These are phyloP conservation scores for Thermophis baileyi DNA, from an alignment of 2,113 vertebrate genomes.

Conservation along the genomic window DNA sequence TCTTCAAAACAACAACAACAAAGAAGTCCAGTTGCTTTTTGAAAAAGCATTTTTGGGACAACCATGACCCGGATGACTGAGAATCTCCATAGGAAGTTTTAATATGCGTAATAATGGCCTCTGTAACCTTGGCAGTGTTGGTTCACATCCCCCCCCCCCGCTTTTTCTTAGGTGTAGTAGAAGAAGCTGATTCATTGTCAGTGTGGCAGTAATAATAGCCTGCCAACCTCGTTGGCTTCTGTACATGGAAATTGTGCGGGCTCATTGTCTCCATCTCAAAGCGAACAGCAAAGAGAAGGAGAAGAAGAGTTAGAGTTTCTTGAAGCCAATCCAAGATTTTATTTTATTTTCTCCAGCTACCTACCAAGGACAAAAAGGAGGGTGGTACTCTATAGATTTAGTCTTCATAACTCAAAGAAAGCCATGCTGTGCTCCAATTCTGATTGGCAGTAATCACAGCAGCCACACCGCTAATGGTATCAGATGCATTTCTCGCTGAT, in stretches of 20 bases:
- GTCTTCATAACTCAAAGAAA: conserved; percentile 50
- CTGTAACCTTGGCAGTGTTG: background rate
- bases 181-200: background rate
- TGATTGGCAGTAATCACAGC: conserved; percentile 41
- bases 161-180: background rate
- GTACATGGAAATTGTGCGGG: background rate
- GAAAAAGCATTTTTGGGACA: background rate
- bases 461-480: conserved; percentile 24
- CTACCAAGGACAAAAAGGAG: conserved; percentile 23
- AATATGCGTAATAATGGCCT: background rate
- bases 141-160: background rate
- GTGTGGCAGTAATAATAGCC: background rate
- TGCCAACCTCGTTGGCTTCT: background rate
- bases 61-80: background rate
- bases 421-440: conserved; percentile 34
- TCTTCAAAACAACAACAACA: background rate
- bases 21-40: background rate
- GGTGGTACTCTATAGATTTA: conserved; percentile 41
- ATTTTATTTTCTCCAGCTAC: conserved; percentile 1
- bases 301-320: background rate
- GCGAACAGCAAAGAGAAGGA: background rate
- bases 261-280: background rate
- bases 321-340: background rate
- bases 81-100: background rate
- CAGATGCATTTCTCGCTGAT: conserved; percentile 18